Evolutionary conservation across 2,888 invertebrate species (phyloP).

Genomic region (Ormyrus rosae): DNA sequence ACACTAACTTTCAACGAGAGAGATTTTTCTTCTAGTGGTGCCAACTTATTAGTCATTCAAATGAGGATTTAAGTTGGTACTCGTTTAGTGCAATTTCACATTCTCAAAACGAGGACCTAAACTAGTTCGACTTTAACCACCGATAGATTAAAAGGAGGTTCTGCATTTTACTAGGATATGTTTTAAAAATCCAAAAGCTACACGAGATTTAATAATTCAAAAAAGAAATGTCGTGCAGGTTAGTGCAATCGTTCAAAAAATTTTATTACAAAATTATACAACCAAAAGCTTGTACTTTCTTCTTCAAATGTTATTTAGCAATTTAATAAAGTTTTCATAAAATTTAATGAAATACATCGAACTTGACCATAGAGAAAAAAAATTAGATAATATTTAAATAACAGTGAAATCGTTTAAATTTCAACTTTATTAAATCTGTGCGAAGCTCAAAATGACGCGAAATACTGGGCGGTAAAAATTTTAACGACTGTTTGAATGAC

Average conservation of each 20-base stretch:
- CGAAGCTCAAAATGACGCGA: constrained; percentile 41
- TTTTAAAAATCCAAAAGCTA: constrained; percentile 26
- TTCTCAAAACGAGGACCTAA: constrained; percentile 18
- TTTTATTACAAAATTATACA: neutral
- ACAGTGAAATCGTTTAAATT: constrained; percentile 28
- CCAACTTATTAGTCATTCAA: neutral
- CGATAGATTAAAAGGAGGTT: constrained; percentile 15
- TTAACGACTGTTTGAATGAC: constrained; percentile 51
- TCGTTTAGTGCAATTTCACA: constrained; percentile 1
- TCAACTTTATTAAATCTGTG: constrained; percentile 41
- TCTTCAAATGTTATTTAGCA: no score
- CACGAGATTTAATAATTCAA: no score
- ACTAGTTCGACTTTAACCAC: neutral
- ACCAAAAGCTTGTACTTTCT: neutral
- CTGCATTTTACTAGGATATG: constrained; percentile 37
- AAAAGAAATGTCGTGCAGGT: no score
- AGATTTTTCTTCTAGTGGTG: neutral
- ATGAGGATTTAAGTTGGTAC: no score
- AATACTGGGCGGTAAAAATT: constrained; percentile 47
- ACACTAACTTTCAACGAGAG: neutral
- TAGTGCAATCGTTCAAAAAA: no score
- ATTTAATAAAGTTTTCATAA: no score
- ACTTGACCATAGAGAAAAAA: neutral
- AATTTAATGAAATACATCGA: neutral
- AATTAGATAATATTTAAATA: constrained; percentile 34